Percentiles rank a stretch among this genome's conserved stretches.
These are phyloP conservation scores for Sminthurinus aureus DNA, from an alignment of 2,888 invertebrate genomes.

Conservation along the genomic window DNA sequence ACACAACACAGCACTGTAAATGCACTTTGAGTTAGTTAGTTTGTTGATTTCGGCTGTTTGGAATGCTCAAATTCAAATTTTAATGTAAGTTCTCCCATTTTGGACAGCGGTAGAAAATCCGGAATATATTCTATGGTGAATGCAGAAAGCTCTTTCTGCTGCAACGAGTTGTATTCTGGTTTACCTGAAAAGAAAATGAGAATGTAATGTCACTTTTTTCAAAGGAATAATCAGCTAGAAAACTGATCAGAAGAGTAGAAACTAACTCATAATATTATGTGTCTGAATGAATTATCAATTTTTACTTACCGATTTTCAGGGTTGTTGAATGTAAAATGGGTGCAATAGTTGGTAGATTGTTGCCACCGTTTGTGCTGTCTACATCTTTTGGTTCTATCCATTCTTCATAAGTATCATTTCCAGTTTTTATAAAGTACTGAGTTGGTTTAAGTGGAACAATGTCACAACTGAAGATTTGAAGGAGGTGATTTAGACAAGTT, in stretches of 20 bases:
- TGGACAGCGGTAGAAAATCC: slow-evolving; percentile 72
- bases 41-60: slow-evolving; percentile 18
- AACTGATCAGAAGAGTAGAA: background rate
- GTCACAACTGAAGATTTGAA: slow-evolving; percentile 76
- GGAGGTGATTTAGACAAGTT: slow-evolving; percentile 74
- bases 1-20: too few species aligned
- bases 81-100: slow-evolving; percentile 76
- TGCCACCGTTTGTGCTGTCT: slow-evolving; percentile 60
- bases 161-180: slow-evolving; percentile 10
- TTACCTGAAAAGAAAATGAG: slow-evolving; percentile 18
- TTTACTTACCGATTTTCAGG: slow-evolving; percentile 70
- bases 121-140: slow-evolving; percentile 81
- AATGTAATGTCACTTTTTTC: background rate
- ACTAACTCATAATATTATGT: background rate
- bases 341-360: slow-evolving; percentile 64
- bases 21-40: background rate
- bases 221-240: background rate
- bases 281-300: background rate
- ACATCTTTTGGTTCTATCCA: slow-evolving; percentile 64
- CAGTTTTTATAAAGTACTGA: slow-evolving; percentile 71
- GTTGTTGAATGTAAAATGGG: slow-evolving; percentile 71
- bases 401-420: slow-evolving; percentile 69
- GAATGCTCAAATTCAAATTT: slow-evolving; percentile 74
- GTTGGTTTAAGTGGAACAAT: slow-evolving; percentile 72
- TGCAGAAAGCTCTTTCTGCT: slow-evolving; percentile 70